These are phyloP conservation scores for Epinephelus moara DNA, from an alignment of 2,113 vertebrate species.

Conservation along the genomic window DNA sequence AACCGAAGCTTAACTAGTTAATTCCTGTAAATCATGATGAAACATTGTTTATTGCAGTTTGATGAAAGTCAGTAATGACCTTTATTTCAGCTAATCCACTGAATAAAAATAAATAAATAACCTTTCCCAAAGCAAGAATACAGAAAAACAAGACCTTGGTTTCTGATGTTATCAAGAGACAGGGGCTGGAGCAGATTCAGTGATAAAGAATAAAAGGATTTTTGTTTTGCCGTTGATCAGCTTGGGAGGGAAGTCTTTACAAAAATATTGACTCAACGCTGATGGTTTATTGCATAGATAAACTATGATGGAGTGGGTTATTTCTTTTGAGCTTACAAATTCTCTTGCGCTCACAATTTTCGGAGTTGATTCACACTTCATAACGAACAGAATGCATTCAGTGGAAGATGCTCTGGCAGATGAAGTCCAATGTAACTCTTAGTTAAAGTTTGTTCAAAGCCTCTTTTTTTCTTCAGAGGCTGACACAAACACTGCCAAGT, in stretches of 20 bases:
- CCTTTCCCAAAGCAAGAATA: constrained; percentile 42
- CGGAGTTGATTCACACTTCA: background rate
- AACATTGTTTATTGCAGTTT: constrained; percentile 46
- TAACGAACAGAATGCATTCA: background rate
- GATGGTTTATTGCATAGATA: constrained; percentile 31
- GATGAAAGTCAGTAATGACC: constrained; percentile 56
- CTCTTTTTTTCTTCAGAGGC: background rate
- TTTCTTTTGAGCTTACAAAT: constrained; percentile 2
- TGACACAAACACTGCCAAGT: background rate
- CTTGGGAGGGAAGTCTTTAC: constrained; percentile 31
- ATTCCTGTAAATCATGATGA: constrained; percentile 49
- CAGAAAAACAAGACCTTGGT: constrained; percentile 35
- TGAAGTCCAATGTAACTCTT: constrained; percentile 15
- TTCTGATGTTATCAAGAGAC: constrained; percentile 54
- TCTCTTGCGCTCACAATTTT: constrained; percentile 1
- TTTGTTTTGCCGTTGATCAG: constrained; percentile 54
- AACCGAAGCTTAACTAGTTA: constrained; percentile 46
- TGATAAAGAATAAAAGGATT: constrained; percentile 47
- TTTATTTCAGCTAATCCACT: constrained; percentile 63
- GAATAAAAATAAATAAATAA: constrained; percentile 31
- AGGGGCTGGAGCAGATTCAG: constrained; percentile 21
- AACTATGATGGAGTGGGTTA: constrained; percentile 26
- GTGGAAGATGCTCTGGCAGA: constrained; percentile 5
- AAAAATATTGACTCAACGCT: constrained; percentile 56
- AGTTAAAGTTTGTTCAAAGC: constrained; percentile 19